Base-by-base conservation (phyloP, 2,797 vertebrate species). In the Euphonia xanthogaster region DNA sequence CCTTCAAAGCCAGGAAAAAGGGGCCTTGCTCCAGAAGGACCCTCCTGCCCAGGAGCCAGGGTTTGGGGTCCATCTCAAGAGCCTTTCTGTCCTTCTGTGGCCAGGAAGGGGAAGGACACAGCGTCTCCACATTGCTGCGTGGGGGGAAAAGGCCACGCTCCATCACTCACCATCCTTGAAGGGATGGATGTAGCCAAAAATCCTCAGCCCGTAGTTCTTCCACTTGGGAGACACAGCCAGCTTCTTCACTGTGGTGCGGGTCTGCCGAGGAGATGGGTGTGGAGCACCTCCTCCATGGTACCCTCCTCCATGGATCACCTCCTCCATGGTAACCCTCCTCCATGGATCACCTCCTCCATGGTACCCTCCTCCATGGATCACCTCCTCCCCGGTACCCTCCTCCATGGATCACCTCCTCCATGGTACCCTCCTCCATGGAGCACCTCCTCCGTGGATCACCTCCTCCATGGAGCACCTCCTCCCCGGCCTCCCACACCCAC, bases 161-260 rank as follows among this genome's bases (percentile, higher is more conserved):
- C 10, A 0, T 10, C 33, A 78, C 98, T 95, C 93, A 99, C 99
- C 99, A 89, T 99, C 99, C 98, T 98, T 99, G 90, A 99, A 99
- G 6, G 99, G 99, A 96, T 99, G 99, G 95, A 99, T 98, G 96
- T 99, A 99, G 86, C 99, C 99, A 82, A 99, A 99, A 92, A 99
- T 98, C 95, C 99, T 98, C 88, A 99, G 98, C 55, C 99, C 99
- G 0, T 99, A 99, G 97, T 99, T 99, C 97, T 99, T 99, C 99
- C 99, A 99, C 95, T 99, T 99, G 57, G 99, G 99, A 30, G 99
- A 99, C 88, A 99, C 99, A 0, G 99, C 99, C 96, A 99, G 93
- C 97, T 99, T 99, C 98, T 98, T 99, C 95, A 99, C 98, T 0
- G 98, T 99, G 88, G 99, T 99, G 91, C 99, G 98, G 7, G 98